Evolutionary conservation across 2,797 vertebrate species (phyloP).

Genomic region (Tadarida brasiliensis): DNA sequence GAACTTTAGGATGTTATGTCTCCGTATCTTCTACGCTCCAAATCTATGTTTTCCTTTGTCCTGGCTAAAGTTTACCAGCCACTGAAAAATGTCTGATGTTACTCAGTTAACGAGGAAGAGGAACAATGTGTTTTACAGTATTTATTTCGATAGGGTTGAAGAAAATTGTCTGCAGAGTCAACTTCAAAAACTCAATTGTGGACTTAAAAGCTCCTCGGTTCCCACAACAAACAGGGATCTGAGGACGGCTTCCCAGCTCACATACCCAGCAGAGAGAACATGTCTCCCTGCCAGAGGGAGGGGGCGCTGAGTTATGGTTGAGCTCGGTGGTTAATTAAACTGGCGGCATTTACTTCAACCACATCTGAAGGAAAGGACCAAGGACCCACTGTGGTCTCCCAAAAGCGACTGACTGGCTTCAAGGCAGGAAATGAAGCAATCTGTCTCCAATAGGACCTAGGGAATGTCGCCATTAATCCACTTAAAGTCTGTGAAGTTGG

Average conservation of each 20-base stretch:
- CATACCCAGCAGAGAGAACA: background rate
- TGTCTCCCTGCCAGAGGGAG: background rate
- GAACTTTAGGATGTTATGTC: background rate
- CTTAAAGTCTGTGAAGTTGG: background rate
- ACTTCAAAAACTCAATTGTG: background rate
- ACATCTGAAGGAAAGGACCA: constrained; percentile 35
- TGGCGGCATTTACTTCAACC: background rate
- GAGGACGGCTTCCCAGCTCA: background rate
- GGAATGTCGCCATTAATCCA: background rate
- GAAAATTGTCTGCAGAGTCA: constrained; percentile 17
- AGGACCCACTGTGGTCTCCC: background rate
- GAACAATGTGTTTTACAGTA: background rate
- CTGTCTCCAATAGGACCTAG: constrained; percentile 40
- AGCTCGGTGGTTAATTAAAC: constrained; percentile 32
- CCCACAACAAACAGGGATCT: background rate
- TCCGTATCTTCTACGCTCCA: background rate
- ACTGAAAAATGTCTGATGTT: background rate
- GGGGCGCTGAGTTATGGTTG: background rate
- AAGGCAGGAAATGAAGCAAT: constrained; percentile 34
- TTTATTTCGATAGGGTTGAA: constrained; percentile 30
- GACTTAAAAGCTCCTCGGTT: background rate
- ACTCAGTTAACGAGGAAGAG: background rate
- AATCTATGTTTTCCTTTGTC: constrained; percentile 25
- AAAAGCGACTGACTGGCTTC: constrained; percentile 32
- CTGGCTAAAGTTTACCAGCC: background rate